Evolutionary conservation across 2,797 vertebrate species (phyloP), one percentile per base, ranked within the genome.

Genomic region (Forpus xanthops): DNA sequence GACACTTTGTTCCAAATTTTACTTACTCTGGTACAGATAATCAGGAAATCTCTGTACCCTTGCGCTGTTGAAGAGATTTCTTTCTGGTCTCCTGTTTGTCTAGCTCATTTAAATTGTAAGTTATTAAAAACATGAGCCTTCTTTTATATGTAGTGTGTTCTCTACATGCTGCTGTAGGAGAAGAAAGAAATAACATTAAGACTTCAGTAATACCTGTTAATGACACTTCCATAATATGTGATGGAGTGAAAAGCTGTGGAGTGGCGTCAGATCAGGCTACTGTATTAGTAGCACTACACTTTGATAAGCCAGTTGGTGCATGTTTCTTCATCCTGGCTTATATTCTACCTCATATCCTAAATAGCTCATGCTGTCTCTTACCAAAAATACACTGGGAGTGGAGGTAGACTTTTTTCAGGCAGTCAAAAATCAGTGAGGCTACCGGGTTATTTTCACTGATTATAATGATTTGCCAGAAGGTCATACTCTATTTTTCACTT

Each of bases 381-480:
- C 9, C 42, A 58, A 27, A 91, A 85, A 44, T 6, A 7, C 52
- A 6, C 6, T 37, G 35, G 15, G 42, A 47, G 3, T 3, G 5
- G 14, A 50, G 13, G 19, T 77, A 81, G 9, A 6, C 1, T 76
- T 86, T 58, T 58, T 47, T 20, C 28, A 64, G 16, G 5, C 25
- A 83, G 20, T 13, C 68, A 77, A 76, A 89, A 74, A 15, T 56
- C 20, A 62, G 2, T 27, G 37, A 82, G 64, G 16, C 6, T 9
- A 7, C 0, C 0, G 8, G 6, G 0, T 9, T 2, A 3, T n/a
- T 66, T 81, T 16, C 17, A 15, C 8, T 52, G 23, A 28, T 44
- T 66, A n/a, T 30, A 10, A 23, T 19, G 30, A 20, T 84, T 86
- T 91, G 31, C 15, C 53, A n/a, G 21, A 42, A 18, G 4, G 47